phyloP scores from a whole-genome alignment of 2,888 invertebrate species.

The Urechis unicinctus region DNA sequence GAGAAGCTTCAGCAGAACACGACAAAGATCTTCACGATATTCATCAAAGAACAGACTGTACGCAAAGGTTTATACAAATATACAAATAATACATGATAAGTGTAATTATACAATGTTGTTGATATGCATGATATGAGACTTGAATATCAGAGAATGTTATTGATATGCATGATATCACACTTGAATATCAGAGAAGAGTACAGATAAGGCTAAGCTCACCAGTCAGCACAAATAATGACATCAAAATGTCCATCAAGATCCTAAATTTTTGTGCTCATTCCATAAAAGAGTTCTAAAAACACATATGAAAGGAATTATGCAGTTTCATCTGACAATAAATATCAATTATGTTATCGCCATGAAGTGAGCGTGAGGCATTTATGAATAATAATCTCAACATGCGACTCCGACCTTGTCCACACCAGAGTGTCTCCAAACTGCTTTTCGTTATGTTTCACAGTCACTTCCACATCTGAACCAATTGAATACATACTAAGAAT shows the following conservation, averaged over 20 bases:
- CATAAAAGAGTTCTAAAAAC: not conserved
- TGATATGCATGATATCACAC: no score
- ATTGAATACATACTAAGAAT: no score
- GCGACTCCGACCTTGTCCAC: not conserved
- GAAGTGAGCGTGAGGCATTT: no score
- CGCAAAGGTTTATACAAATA: not conserved
- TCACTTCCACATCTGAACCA: not conserved
- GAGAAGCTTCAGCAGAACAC: not conserved
- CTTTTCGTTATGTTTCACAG: not conserved
- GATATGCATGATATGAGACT: no score
- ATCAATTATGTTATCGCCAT: no score
- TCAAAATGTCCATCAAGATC: not conserved
- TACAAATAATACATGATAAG: no score
- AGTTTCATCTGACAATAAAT: not conserved
- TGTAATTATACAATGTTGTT: no score
- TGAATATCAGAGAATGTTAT: no score
- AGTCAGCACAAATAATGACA: not conserved
- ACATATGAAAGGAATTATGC: not conserved
- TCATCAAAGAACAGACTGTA: slow-evolving; percentile 4
- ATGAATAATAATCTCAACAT: no score
- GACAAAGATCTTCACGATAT: not conserved
- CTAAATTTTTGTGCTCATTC: not conserved
- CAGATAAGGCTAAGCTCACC: not conserved
- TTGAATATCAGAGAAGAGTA: not conserved
- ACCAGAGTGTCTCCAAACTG: not conserved